Evolutionary conservation across 2,113 vertebrate genomes (phyloP).

Genomic region (Mionectes macconnelli): DNA sequence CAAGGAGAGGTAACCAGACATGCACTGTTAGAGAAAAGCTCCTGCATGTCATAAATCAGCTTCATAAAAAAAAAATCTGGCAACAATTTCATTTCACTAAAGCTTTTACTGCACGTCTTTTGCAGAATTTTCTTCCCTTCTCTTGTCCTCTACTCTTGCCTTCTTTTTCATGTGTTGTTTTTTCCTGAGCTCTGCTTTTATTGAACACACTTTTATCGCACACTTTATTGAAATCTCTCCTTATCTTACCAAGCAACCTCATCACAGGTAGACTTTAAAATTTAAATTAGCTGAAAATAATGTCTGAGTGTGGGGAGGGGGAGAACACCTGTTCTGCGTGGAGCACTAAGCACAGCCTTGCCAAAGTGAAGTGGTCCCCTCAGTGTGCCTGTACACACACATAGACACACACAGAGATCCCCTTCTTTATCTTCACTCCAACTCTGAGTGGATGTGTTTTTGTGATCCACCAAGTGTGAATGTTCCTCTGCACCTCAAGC

Average conservation of each 20-base stretch:
- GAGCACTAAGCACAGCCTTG: neutral
- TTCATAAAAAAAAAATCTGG: neutral
- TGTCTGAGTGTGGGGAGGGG: neutral
- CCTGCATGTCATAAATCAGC: conserved; percentile 32
- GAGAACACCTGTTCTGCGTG: neutral
- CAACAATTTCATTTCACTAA: neutral
- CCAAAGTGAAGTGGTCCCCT: neutral
- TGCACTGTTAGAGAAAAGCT: neutral
- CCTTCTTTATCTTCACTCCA: neutral
- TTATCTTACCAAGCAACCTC: neutral
- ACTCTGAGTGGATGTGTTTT: neutral
- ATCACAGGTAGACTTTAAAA: neutral
- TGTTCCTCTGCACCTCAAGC: neutral
- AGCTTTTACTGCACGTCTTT: neutral
- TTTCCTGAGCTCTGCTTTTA: neutral
- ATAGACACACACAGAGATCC: neutral
- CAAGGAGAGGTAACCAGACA: conserved; percentile 6
- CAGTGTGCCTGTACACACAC: too few relatives aligned
- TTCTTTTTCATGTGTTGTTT: neutral
- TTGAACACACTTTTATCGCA: neutral
- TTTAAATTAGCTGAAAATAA: neutral
- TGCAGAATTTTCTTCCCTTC: neutral
- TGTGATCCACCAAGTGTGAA: neutral
- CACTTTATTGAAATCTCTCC: neutral
- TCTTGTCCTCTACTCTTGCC: neutral